Base-by-base conservation (phyloP, 2,888 invertebrate species). In the Neoitamus cyanurus region DNA sequence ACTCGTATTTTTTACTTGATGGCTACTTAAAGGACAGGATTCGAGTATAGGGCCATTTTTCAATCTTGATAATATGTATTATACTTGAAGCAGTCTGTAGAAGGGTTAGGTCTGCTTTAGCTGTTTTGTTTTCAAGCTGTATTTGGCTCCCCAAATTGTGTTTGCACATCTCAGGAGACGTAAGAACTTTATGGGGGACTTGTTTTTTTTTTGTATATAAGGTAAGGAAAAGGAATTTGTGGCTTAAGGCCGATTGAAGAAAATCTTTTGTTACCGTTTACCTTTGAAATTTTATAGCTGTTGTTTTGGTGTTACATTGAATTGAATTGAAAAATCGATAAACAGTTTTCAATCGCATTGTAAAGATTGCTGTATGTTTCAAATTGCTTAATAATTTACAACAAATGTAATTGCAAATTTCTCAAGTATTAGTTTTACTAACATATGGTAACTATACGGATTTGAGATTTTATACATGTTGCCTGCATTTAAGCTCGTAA, bases 1-100 rank as follows among this genome's bases (percentile, higher is more conserved):
- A 20, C 34, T 73, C 36, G 36, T 73, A 34, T 73, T 34, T 73
- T 73, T 73, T 34, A 37, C 73, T 36, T 36, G 73, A 73, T 30
- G 73, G n/a, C 15, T 73, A n/a, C 36, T 73, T 15, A 73, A 36
- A 73, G 73, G 73, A 73, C 73, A 34, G 31, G 6, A 73, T 73
- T 73, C 20, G 36, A 73, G 73, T 34, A 73, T 73, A 73, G 73
- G 73, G 4, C 70, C 36, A 34, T 73, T 73, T 73, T 36, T 73
- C 36, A 73, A 73, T 73, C 34, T 36, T 73, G 20, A 73, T 73
- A 73, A 31, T 73, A 36, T 36, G 31, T 73, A n/a, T n/a, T n/a
- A n/a, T n/a, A 36, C 20, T 34, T 31, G 73, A 34, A 20, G 70
- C n/a, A 15, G 20, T 9, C n/a, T 36, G n/a, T 36, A 9, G 36